Conservation (phyloP, 2,888 invertebrate genomes). For the Aquatica leii region DNA sequence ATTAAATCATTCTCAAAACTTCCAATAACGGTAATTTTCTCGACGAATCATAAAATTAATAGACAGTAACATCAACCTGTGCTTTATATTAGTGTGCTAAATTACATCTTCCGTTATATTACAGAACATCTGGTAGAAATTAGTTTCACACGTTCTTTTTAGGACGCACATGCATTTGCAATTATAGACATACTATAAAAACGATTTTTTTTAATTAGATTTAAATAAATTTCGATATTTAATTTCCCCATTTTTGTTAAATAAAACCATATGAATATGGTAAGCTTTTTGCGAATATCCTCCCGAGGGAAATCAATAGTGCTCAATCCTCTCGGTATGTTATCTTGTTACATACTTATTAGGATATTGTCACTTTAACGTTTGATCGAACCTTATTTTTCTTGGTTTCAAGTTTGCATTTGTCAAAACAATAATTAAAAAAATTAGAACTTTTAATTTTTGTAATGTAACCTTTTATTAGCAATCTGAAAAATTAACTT, state of each 20-base stretch:
- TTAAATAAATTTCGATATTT: not conserved
- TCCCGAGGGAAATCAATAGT: constrained; percentile 25
- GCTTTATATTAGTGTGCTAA: too few species aligned
- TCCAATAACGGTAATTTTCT: too few species aligned
- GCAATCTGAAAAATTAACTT: not conserved
- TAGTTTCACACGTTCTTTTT: too few species aligned
- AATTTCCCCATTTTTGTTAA: constrained; percentile 4
- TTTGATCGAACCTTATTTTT: constrained; percentile 4
- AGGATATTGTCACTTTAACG: constrained; percentile 23
- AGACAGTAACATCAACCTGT: too few species aligned
- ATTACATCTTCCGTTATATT: too few species aligned
- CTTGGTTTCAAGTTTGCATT: not conserved
- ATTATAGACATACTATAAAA: too few species aligned
- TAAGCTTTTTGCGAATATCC: constrained; percentile 17
- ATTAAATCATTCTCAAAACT: too few species aligned
- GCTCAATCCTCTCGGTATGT: constrained; percentile 22
- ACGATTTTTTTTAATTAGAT: not conserved
- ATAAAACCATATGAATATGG: constrained; percentile 20
- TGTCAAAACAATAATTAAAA: not conserved
- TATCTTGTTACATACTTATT: constrained; percentile 26
- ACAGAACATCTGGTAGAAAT: too few species aligned
- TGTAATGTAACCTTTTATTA: not conserved
- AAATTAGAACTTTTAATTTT: not conserved
- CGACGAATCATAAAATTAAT: too few species aligned
- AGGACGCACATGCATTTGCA: too few species aligned